A percentile compares a stretch with the other conserved stretches of the same genome.
These are phyloP conservation scores for Tenualosa thibaudeaui DNA, from an alignment of 2,797 vertebrate species.

Conservation along the genomic window DNA sequence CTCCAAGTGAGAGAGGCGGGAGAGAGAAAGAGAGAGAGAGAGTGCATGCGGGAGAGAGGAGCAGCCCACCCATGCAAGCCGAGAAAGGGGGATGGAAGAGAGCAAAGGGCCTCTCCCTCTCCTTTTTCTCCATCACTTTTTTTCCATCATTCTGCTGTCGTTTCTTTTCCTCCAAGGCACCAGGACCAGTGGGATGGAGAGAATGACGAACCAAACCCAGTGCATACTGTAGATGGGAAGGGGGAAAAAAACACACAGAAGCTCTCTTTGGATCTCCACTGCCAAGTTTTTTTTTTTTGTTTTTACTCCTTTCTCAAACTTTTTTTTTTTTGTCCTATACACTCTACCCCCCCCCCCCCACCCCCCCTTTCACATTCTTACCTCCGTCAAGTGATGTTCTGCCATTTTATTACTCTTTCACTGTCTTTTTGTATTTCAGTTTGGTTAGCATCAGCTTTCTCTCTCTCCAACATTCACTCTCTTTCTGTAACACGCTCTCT, in stretches of 20 bases:
- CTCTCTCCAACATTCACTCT: constrained; percentile 36
- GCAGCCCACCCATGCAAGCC: background rate
- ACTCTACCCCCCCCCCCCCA: too few relatives aligned
- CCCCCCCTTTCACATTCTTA: too few relatives aligned
- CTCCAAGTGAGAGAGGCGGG: constrained; percentile 45
- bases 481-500: constrained; percentile 35
- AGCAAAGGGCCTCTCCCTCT: background rate
- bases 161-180: constrained; percentile 34
- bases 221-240: background rate
- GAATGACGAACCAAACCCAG: background rate
- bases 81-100: constrained; percentile 63
- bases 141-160: constrained; percentile 56
- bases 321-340: constrained; percentile 19
- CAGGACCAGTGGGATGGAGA: background rate
- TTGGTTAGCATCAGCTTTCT: constrained; percentile 43
- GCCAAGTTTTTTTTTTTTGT: constrained; percentile 49
- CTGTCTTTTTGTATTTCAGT: constrained; percentile 25
- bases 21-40: constrained; percentile 61
- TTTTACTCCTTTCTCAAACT: background rate
- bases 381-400: too few relatives aligned
- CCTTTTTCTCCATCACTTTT: constrained; percentile 61
- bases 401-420: background rate
- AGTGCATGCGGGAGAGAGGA: constrained; percentile 46
- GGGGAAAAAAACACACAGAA: background rate
- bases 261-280: constrained; percentile 54